These are phyloP conservation scores for Papilio polytes DNA, from an alignment of 1,140 invertebrate species.

Conservation along the genomic window DNA sequence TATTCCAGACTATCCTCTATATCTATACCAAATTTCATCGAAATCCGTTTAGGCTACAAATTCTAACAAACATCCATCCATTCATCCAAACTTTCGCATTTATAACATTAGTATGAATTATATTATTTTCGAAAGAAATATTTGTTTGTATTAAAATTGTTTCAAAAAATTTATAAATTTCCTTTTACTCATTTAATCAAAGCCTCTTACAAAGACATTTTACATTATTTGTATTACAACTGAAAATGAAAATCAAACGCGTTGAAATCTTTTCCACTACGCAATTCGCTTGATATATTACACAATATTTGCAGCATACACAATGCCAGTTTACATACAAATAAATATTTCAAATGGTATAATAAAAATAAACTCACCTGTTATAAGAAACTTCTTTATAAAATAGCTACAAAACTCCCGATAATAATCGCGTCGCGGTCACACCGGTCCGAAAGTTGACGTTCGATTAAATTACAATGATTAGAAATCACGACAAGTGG, in stretches of 20 bases:
- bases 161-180: no score
- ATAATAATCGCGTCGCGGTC: conserved; percentile 42
- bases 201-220: no score
- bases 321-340: neutral
- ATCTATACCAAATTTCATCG: no score
- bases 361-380: conserved; percentile 45
- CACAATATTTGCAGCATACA: neutral
- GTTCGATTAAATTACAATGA: conserved; percentile 69
- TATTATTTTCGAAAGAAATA: no score
- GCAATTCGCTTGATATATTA: neutral
- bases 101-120: no score
- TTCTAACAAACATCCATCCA: no score
- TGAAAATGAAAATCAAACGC: conserved; percentile 40
- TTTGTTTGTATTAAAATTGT: no score
- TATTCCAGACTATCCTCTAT: no score
- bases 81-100: no score
- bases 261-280: conserved; percentile 59
- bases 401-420: conserved; percentile 21
- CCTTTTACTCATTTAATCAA: no score
- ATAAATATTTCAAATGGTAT: neutral
- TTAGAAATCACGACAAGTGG: conserved; percentile 61
- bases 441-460: conserved; percentile 61
- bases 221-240: neutral
- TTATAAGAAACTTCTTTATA: conserved; percentile 29
- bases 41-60: no score